A percentile compares a stretch with the other conserved stretches of the same genome.
phyloP scores from a whole-genome alignment of 2,113 vertebrate genomes.

The Takifugu bimaculatus region DNA sequence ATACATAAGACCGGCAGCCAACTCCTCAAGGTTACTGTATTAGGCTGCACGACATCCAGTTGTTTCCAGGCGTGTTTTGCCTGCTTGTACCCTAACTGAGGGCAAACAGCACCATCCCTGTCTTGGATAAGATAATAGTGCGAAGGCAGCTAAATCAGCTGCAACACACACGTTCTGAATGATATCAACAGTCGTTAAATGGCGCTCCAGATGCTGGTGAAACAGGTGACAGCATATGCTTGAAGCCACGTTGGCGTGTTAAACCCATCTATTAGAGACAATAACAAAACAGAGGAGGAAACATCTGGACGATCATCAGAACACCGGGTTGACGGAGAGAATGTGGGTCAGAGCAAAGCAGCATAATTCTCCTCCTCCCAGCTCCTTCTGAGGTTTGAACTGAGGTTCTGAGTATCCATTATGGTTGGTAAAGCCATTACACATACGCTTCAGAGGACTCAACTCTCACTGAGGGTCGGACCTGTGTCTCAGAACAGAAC shows the following conservation, averaged over 20 bases:
- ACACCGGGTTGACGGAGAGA: constrained; percentile 31
- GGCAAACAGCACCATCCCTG: background rate
- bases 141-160: background rate
- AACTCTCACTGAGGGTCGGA: too few species aligned
- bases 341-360: constrained; percentile 46
- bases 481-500: too few species aligned
- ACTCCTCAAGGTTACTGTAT: constrained; percentile 58
- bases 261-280: constrained; percentile 4
- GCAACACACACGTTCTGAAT: background rate
- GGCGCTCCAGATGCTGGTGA: too few species aligned
- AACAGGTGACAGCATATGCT: too few species aligned
- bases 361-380: too few species aligned
- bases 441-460: too few species aligned
- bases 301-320: constrained; percentile 30
- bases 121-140: constrained; percentile 1
- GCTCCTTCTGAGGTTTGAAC: too few species aligned
- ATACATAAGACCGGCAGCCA: constrained; percentile 42
- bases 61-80: constrained; percentile 38
- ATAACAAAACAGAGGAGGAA: background rate
- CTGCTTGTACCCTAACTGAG: constrained; percentile 3
- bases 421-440: too few species aligned
- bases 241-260: too few species aligned
- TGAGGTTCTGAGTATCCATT: too few species aligned
- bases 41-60: constrained; percentile 49
- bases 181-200: background rate